phyloP scores from a whole-genome alignment of 2,797 vertebrate genomes.

The Lycodopsis pacificus region DNA sequence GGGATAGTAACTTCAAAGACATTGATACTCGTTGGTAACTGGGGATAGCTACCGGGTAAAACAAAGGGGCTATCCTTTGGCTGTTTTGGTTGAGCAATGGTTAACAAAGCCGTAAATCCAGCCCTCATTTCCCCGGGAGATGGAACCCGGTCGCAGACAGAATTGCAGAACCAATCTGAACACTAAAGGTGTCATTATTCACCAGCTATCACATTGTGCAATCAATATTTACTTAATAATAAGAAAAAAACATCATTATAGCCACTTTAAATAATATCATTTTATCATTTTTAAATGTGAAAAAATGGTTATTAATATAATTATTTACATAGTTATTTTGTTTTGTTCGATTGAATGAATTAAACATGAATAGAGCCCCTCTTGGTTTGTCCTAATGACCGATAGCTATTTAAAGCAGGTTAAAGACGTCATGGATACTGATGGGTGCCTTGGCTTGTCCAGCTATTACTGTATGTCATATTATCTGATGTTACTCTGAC shows the following conservation, averaged over 20 bases:
- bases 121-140: neutral
- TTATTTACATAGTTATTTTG: neutral
- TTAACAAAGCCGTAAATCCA: neutral
- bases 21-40: neutral
- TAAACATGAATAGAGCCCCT: neutral
- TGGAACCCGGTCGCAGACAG: neutral
- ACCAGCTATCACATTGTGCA: neutral
- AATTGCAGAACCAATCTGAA: neutral
- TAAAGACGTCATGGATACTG: neutral
- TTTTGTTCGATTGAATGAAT: too few species aligned
- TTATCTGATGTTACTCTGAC: slow-evolving; percentile 6
- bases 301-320: neutral
- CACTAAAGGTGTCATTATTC: neutral
- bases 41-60: neutral
- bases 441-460: neutral
- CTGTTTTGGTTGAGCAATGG: too few species aligned
- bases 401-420: neutral
- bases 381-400: neutral
- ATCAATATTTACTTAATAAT: neutral
- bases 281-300: neutral
- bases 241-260: neutral
- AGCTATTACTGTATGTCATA: neutral
- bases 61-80: neutral
- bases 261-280: neutral
- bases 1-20: neutral